phyloP scores from a whole-genome alignment of 2,888 invertebrate genomes.

The Cantharis rufa region DNA sequence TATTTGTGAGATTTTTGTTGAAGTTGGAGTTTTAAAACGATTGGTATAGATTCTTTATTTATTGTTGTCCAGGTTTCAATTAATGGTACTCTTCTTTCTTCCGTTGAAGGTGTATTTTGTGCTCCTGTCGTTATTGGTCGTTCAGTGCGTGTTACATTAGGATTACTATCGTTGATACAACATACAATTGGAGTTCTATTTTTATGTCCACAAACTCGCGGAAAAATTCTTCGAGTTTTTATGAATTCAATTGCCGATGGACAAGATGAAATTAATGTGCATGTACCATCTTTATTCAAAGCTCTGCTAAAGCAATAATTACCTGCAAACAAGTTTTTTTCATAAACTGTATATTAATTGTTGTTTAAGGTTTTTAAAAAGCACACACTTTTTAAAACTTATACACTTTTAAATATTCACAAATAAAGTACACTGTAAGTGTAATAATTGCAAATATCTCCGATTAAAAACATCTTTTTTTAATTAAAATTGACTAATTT shows the following conservation, averaged over 20 bases:
- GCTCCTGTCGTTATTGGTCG: neutral
- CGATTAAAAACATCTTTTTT: no score
- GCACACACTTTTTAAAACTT: no score
- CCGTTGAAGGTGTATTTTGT: neutral
- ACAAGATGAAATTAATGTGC: constrained; percentile 38
- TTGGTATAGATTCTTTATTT: neutral
- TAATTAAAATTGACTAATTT: no score
- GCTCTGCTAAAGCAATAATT: neutral
- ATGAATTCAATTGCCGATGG: constrained; percentile 35
- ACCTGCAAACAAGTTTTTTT: neutral
- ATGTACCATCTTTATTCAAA: constrained; percentile 34
- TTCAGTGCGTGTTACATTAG: constrained; percentile 2
- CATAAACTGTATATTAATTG: no score
- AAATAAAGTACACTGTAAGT: no score
- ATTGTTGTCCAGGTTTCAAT: neutral
- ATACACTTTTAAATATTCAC: no score
- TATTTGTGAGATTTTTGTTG: neutral
- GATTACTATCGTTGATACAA: neutral
- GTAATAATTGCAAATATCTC: no score
- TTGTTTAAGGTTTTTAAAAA: no score
- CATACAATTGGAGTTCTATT: constrained; percentile 43
- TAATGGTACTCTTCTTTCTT: neutral
- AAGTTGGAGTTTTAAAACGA: neutral
- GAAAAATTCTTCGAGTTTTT: constrained; percentile 28
- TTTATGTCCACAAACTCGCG: constrained; percentile 43